phyloP scores from a whole-genome alignment of 2,797 vertebrate species.

The Bucorvus abyssinicus region DNA sequence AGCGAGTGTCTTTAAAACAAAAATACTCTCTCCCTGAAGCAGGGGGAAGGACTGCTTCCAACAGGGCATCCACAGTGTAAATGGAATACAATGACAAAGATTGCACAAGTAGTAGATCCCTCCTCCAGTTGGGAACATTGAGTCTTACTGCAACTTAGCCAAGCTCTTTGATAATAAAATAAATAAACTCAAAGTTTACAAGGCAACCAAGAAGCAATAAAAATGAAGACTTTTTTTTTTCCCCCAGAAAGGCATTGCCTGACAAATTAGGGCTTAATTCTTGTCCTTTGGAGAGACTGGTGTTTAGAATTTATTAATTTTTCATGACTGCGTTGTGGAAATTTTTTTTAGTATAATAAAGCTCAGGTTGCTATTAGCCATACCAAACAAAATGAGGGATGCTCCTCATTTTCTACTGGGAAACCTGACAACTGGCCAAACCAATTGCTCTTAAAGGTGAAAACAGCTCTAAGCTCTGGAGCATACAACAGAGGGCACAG shows the following conservation, averaged over 20 bases:
- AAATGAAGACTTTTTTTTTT: background rate
- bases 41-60: background rate
- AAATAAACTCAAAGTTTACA: background rate
- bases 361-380: background rate
- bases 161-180: background rate
- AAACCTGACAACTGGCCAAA: background rate
- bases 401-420: background rate
- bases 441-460: background rate
- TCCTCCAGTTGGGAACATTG: background rate
- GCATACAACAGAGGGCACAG: background rate
- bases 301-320: background rate
- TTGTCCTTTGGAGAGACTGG: background rate
- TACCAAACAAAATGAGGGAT: background rate
- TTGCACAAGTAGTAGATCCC: background rate
- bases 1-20: background rate
- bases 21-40: background rate
- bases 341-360: background rate
- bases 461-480: background rate
- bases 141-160: background rate
- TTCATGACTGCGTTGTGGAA: background rate
- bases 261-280: background rate
- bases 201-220: background rate
- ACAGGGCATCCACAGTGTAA: fast-evolving
- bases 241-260: background rate
- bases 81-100: background rate